A percentile compares a stretch with the other conserved stretches of the same genome.
These are phyloP conservation scores for Cliona cf. orientalis DNA, from an alignment of 37 sponge, comb jelly and placozoan genomes.

Conservation along the genomic window DNA sequence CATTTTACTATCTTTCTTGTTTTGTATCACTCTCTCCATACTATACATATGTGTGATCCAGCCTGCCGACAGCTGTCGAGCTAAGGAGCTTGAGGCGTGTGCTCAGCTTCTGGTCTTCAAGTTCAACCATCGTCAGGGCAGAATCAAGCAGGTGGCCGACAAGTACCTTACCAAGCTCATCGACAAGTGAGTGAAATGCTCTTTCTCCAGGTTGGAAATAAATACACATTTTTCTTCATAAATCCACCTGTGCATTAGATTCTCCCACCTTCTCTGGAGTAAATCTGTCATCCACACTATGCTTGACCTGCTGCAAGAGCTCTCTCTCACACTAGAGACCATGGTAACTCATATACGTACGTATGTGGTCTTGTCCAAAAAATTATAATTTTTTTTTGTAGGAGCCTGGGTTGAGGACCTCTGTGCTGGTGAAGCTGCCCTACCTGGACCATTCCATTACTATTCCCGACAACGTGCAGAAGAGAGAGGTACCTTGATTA, in stretches of 20 bases:
- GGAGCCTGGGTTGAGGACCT: conserved; percentile 25
- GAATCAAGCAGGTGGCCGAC: conserved; percentile 76
- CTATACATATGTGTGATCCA: conserved; percentile 2
- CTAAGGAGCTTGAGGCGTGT: conserved; percentile 58
- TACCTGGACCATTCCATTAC: conserved; percentile 35
- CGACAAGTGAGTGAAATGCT: conserved; percentile 45
- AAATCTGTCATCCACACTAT: conserved; percentile 59
- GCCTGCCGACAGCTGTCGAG: conserved; percentile 45
- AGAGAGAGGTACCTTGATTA: conserved; percentile 66
- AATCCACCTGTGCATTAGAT: conserved; percentile 23
- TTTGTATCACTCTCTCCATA: neutral
- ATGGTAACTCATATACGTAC: neutral
- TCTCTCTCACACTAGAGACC: conserved; percentile 44
- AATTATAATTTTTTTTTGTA: conserved; percentile 1
- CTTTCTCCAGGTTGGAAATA: neutral
- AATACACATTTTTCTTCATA: neutral
- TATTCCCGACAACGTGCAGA: conserved; percentile 52
- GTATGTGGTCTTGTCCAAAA: neutral
- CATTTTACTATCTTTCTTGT: neutral
- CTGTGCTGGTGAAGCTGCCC: conserved; percentile 39
- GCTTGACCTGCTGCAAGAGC: conserved; percentile 71
- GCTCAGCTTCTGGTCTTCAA: conserved; percentile 74
- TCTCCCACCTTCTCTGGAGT: conserved; percentile 80
- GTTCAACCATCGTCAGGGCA: conserved; percentile 70
- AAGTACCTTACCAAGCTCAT: conserved; percentile 62